phyloP scores from a whole-genome alignment of 2,888 invertebrate species.

The Dichetophora obliterata region DNA sequence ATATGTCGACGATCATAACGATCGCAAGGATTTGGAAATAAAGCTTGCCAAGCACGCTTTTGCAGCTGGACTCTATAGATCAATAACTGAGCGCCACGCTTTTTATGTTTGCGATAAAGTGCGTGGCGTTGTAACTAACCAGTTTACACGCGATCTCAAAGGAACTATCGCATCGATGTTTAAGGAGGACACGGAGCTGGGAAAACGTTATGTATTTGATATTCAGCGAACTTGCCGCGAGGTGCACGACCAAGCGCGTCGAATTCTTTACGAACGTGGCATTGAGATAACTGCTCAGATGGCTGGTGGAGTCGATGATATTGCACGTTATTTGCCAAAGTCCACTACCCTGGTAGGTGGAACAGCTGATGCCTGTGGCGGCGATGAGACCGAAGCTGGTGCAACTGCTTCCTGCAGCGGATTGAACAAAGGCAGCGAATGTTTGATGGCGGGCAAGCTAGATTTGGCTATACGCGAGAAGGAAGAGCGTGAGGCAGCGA shows the following conservation, averaged over 20 bases:
- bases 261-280: slow-evolving; percentile 77
- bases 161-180: slow-evolving; percentile 92
- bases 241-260: slow-evolving; percentile 88
- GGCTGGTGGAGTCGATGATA: slow-evolving; percentile 51
- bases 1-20: slow-evolving; percentile 79
- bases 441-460: slow-evolving; percentile 61
- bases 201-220: slow-evolving; percentile 92
- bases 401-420: slow-evolving; percentile 37
- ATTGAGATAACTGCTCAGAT: slow-evolving; percentile 56
- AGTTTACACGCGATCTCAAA: slow-evolving; percentile 89
- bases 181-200: slow-evolving; percentile 87
- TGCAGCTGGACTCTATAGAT: slow-evolving; percentile 86
- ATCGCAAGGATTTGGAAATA: slow-evolving; percentile 78
- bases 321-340: slow-evolving; percentile 49
- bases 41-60: slow-evolving; percentile 86
- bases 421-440: slow-evolving; percentile 31
- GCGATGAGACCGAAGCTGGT: slow-evolving; percentile 12
- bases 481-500: slow-evolving; percentile 66
- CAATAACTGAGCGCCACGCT: slow-evolving; percentile 91
- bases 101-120: slow-evolving; percentile 95
- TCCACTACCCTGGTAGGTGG: slow-evolving; percentile 26
- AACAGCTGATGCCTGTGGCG: slow-evolving; percentile 16
- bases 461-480: slow-evolving; percentile 66
- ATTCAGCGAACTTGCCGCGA: slow-evolving; percentile 89
- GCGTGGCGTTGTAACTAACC: slow-evolving; percentile 86